A percentile compares a stretch with the other conserved stretches of the same genome.
These are phyloP conservation scores for Allacma fusca DNA, from an alignment of 2,888 invertebrate genomes.

Conservation along the genomic window DNA sequence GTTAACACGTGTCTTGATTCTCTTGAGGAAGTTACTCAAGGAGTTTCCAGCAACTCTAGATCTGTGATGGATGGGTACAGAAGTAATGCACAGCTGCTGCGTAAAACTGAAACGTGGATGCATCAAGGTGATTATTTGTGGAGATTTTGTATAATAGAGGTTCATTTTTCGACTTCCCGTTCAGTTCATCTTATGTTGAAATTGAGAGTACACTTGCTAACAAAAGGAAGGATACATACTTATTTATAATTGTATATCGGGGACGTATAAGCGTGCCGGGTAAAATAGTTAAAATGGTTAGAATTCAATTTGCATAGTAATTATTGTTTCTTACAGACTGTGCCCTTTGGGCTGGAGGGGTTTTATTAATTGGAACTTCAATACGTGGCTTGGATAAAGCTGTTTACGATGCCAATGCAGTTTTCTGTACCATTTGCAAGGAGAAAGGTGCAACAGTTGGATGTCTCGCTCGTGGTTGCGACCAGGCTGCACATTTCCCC, in stretches of 20 bases:
- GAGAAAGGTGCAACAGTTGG: constrained; percentile 57
- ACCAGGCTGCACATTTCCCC: constrained; percentile 57
- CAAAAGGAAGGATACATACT: too few relatives aligned
- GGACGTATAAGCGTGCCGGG: too few relatives aligned
- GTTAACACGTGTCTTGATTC: constrained; percentile 34
- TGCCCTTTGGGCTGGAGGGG: constrained; percentile 57
- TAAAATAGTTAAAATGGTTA: too few relatives aligned
- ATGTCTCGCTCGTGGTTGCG: constrained; percentile 55
- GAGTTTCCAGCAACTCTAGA: constrained; percentile 16
- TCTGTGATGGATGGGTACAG: constrained; percentile 16
- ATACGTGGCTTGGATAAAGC: constrained; percentile 55
- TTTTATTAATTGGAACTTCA: constrained; percentile 54
- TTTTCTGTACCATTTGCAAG: constrained; percentile 54
- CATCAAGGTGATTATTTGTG: constrained; percentile 53
- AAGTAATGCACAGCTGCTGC: constrained; percentile 40
- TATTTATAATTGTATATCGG: too few relatives aligned
- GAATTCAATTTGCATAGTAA: not conserved
- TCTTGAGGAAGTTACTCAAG: constrained; percentile 26
- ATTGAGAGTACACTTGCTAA: too few relatives aligned
- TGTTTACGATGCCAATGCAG: constrained; percentile 48
- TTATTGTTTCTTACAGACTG: constrained; percentile 54
- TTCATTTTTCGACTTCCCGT: too few relatives aligned
- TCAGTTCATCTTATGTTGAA: not conserved
- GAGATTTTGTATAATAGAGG: not conserved
- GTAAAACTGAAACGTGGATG: constrained; percentile 58